phyloP scores from a whole-genome alignment of 2,797 vertebrate genomes.

The Garrulus glandarius region DNA sequence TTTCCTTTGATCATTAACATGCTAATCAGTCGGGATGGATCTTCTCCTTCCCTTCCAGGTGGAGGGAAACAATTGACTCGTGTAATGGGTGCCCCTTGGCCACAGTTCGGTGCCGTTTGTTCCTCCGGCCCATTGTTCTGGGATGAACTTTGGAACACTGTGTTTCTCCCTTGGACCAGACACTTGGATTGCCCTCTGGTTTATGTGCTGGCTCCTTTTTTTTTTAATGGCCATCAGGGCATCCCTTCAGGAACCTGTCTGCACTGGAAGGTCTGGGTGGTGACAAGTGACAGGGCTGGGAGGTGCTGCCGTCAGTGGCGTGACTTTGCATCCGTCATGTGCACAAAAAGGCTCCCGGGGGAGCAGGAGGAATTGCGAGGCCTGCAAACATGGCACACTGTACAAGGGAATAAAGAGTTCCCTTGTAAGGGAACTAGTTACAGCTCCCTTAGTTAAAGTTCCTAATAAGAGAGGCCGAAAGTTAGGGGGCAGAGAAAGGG shows the following conservation, averaged over 20 bases:
- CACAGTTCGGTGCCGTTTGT: not conserved
- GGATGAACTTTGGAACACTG: slow-evolving; percentile 39
- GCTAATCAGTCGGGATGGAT: slow-evolving; percentile 48
- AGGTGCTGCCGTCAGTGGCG: not conserved
- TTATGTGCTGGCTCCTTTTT: not conserved
- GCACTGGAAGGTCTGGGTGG: not conserved
- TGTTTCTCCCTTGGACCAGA: slow-evolving; percentile 39
- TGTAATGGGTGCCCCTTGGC: slow-evolving; percentile 39
- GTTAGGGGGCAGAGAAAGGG: not conserved
- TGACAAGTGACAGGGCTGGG: not conserved
- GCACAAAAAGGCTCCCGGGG: not conserved
- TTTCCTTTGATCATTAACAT: slow-evolving; percentile 38
- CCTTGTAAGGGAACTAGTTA: too few species aligned
- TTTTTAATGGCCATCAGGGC: not conserved
- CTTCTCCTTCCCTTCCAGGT: slow-evolving; percentile 60
- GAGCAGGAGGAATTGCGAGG: not conserved
- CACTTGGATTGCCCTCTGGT: not conserved
- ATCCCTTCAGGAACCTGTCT: not conserved
- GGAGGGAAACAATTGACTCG: slow-evolving; percentile 49
- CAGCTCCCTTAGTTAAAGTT: too few species aligned
- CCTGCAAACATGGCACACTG: not conserved
- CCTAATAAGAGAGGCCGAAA: too few species aligned
- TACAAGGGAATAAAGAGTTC: not conserved
- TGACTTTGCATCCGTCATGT: not conserved
- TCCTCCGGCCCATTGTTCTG: slow-evolving; percentile 49